Base-by-base conservation (phyloP, 1,140 invertebrate genomes). In the Diorhabda carinulata region DNA sequence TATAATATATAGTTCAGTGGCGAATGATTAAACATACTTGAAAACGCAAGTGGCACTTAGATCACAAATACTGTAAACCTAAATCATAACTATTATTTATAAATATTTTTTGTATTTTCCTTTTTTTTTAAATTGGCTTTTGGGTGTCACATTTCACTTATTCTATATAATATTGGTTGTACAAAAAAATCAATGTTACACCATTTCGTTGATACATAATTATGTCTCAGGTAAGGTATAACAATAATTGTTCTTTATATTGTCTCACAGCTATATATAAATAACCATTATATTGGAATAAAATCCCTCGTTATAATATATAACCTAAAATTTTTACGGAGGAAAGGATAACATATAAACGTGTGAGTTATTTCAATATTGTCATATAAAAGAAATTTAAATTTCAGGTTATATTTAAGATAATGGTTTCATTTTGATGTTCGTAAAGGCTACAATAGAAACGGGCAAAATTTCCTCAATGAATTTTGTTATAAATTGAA, bases 41-140 rank as follows among this genome's bases (percentile, higher is more conserved):
- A 78, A 72, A 79, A 79, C 78, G 77, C 78, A 79, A 79, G 78
- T 79, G 78, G 78, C 78, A 79, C 78, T 79, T 79, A 75, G 74
- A 79, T 79, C 78, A 79, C 78, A 79, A 79, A 79, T 79, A 79
- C 78, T 78, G 77, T 79, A 76, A 79, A 79, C 76, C 77, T 78
- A 79, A 79, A 76, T 75, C 73, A 77, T 76, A 75, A 75, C 75
- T 78, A 76, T 67, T 60, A 43, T 44, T 60, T 67, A 10, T 59
- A 60, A 52, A 52, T 52, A 52, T 52, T 52, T 52, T 52, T 52
- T 45, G 10, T 59, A 42, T 59, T 60, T 42, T 67, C 43, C 25
- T 6, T 45, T 67, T 58, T 61, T 67, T 40, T 40, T 9, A 64
- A 64, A 64, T 64, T 56, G 63, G 45, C 45, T 61, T 70, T 65